Conservation (phyloP, 1,140 invertebrate genomes). For the Pseudomyrmex flavicornis region DNA sequence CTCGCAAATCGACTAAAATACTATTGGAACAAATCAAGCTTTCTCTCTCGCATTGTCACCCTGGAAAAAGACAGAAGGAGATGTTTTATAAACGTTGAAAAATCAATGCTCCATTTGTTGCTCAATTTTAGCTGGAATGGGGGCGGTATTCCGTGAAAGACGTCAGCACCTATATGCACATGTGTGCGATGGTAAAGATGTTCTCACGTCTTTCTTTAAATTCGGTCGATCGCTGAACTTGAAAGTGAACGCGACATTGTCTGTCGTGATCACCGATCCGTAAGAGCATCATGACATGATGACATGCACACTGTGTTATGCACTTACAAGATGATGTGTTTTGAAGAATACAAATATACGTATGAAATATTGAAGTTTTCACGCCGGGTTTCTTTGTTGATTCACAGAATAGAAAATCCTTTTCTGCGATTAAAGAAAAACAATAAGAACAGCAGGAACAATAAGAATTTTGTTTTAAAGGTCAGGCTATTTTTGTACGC, state of each 20-base stretch:
- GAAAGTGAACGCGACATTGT: constrained; percentile 35
- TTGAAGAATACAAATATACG: too few relatives aligned
- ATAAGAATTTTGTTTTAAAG: too few relatives aligned
- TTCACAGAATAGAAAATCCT: too few relatives aligned
- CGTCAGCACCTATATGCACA: neutral
- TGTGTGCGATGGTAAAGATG: neutral
- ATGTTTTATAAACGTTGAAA: neutral
- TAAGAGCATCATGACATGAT: constrained; percentile 28
- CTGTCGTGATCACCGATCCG: constrained; percentile 40
- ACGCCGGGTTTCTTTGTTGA: too few relatives aligned
- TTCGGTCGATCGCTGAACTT: constrained; percentile 17
- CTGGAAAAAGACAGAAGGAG: neutral
- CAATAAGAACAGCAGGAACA: too few relatives aligned
- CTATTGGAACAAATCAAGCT: neutral
- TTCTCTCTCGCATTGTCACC: neutral
- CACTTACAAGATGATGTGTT: too few relatives aligned
- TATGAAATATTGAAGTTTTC: too few relatives aligned
- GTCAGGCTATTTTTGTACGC: too few relatives aligned
- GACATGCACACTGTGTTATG: neutral
- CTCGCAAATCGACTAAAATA: neutral
- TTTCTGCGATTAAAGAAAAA: too few relatives aligned
- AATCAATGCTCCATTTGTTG: neutral
- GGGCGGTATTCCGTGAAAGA: neutral
- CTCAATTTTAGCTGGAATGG: neutral
- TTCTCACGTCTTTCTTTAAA: neutral